Base-by-base conservation (phyloP, 2,888 invertebrate species). In the Leucophora obtusa region DNA sequence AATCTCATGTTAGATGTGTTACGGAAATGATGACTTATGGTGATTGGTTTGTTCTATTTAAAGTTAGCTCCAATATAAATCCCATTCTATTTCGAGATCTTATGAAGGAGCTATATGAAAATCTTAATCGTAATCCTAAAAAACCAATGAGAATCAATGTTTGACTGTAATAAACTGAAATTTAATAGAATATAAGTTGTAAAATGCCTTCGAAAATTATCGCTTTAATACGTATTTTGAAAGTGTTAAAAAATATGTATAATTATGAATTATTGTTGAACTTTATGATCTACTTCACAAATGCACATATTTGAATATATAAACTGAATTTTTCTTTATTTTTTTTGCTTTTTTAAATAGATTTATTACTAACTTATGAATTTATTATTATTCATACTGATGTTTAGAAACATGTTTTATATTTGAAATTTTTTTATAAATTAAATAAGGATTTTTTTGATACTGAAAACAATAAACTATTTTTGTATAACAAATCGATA, bases 11-110 rank as follows among this genome's bases (percentile, higher is more conserved):
- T 0, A 84, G 83, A 5, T 73, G 63, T 8, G 84, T 85, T 0
- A 21, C 88, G 7, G 66, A 83, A 9, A 82, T 83, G 3, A 85
- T 84, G 35, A 91, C 92, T 69, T 93, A 93, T 79, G 94, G 94
- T 0, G 96, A 96, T 88, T 96, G 95, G 94, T 96, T 96, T 88
- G 87, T 96, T 43, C 89, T 96, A 10, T 93, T 94, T 87, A 93
- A 94, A 86, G 91, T 96, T 59, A 94, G 95, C 74, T 94, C 94
- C 86, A 96, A 96, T 88, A 92, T 96, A 84, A 94, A 94, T 87
- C 93, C 94, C 0, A 89, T 93, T 17, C 90, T 94, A 65, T 95
- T 93, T 87, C 92, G 92, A 82, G 94, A 95, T 84, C 88, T 95
- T 58, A 89, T 95, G 71, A 85, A 91, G 59, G 92, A 92, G 81